phyloP scores from a whole-genome alignment of 2,888 invertebrate species.

The Tortrix viridana region DNA sequence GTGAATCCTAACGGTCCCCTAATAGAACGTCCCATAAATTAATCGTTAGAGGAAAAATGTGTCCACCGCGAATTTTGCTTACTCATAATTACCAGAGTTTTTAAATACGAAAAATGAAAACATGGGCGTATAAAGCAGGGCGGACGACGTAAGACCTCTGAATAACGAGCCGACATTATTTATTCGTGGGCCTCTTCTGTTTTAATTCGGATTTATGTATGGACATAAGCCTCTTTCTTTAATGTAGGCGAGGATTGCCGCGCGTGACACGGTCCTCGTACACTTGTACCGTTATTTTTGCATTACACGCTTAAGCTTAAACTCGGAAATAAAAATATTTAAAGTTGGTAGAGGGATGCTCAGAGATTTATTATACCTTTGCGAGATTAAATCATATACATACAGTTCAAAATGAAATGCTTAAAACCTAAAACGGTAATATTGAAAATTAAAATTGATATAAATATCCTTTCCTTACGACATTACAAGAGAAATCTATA shows the following conservation, averaged over 20 bases:
- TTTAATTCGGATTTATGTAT: conserved; percentile 82
- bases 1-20: background rate
- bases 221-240: conserved; percentile 54
- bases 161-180: conserved; percentile 78
- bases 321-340: background rate
- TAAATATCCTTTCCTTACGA: too few relatives aligned
- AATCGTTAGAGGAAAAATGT: conserved; percentile 40
- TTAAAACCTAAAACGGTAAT: too few relatives aligned
- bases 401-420: too few relatives aligned
- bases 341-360: background rate
- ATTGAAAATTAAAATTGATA: too few relatives aligned
- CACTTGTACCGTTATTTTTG: conserved; percentile 37
- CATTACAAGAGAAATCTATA: too few relatives aligned
- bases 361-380: background rate
- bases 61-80: conserved; percentile 57
- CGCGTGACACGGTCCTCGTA: conserved; percentile 55
- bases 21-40: conserved; percentile 45
- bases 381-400: too few relatives aligned
- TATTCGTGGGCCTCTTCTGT: conserved; percentile 72
- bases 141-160: conserved; percentile 74
- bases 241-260: conserved; percentile 41
- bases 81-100: conserved; percentile 75
- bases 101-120: conserved; percentile 72
- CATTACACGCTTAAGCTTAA: conserved; percentile 22
- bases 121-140: conserved; percentile 67